Base-by-base conservation (phyloP, 2,113 vertebrate species). In the Oncorhynchus masou region DNA sequence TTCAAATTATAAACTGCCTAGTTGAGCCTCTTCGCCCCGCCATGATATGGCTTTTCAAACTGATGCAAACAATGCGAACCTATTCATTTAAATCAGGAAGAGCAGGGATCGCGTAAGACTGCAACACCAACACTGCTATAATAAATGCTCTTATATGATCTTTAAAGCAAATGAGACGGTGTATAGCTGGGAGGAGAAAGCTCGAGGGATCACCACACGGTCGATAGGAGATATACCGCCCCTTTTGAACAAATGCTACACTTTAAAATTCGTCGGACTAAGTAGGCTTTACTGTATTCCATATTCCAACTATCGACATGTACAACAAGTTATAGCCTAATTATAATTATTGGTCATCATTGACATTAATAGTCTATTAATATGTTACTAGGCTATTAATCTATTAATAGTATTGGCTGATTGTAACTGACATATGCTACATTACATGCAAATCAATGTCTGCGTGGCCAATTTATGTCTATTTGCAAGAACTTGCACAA, bases 231-330 rank as follows among this genome's bases (percentile, higher is more conserved):
- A 60, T 66, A 67, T 68, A 68, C 69, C 78, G 68, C 73, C 73
- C 73, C 69, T 74, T 74, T 64, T 31, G 78, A 67, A 59, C 74
- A 71, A 68, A 76, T 68, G 69, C 70, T 80, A 49, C 69, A 80
- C 79, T 80, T 75, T 76, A 48, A 59, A 65, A 59, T 75, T 20
- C 67, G 22, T 68, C 39, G 8, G 39, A 75, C 62, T 59, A 49
- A 24, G 45, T 25, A 64, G 71, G 66, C 72, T 49, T 79, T 69
- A 39, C 51, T 9, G 29, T 72, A 27, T 34, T 70, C 57, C 65
- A 74, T 70, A 57, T 75, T 67, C 9, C 39, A 45, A 49, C 54
- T n/a, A n/a, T 39, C 59, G 54, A 67, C 22, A 67, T 67, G 31
- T 13, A 27, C 39, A 13, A 25, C 25, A 27, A 11, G 66, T 68